Evolutionary conservation across 2,888 invertebrate genomes (phyloP), one percentile per base, ranked within the genome.

Genomic region (Cryptocephalus moraei): DNA sequence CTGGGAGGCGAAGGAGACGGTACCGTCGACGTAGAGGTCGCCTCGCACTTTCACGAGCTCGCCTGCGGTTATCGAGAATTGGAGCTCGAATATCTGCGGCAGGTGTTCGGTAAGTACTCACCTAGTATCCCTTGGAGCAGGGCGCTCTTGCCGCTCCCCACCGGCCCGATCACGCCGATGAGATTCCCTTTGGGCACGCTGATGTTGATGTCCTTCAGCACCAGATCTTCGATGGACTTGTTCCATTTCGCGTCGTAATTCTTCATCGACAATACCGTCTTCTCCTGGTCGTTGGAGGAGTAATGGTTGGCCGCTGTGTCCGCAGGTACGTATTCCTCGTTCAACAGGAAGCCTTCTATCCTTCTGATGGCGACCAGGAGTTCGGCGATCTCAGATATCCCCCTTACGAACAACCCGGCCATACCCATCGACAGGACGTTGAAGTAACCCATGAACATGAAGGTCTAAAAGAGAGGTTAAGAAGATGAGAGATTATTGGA

Each of bases 1-100:
- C 69, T 91, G 91, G 56, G 84, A 77, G 0, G 87, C 85, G 67
- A 91, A 92, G 32, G 84, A 81, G 12, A 82, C 49, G 34, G 63
- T 72, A 2, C 83, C 90, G 42, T 75, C 74, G 10, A 86, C 73
- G 44, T 75, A 72, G 14, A 88, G 68, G 10, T 71, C 72, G 41
- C 91, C 90, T 43, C 65, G 61, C 8, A 71, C 69, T 9, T 77
- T 61, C 4, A 75, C 74, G 2, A 84, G 62, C 66, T 85, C 84
- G 4, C 78, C 76, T 49, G 80, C 66, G 38, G 80, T 43, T 14
- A 48, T 4, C 3, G 12, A 12, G 2, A 36, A 11, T 36, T 36
- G 6, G 36, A 36, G n/a, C 11, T 11, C 36, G 11, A 2, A 36
- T 11, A 36, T n/a, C n/a, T n/a, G n/a, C n/a, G n/a, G n/a, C n/a